Conservation (phyloP, 1,140 invertebrate species). For the Bursaphelenchus mucronatus region DNA sequence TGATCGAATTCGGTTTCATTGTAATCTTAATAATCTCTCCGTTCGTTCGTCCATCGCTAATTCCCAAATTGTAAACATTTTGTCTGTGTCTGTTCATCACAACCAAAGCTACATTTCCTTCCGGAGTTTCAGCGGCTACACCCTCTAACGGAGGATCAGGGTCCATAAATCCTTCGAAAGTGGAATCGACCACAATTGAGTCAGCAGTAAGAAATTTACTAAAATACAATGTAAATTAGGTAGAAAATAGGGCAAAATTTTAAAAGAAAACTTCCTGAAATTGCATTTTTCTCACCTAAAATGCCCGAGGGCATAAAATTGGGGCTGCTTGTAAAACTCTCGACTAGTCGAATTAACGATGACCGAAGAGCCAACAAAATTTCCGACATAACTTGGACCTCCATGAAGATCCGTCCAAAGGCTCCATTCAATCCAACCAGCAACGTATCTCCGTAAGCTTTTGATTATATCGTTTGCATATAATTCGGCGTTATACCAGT, state of each 20-base stretch:
- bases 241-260: background rate
- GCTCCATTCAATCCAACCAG: constrained; percentile 77
- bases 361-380: constrained; percentile 75
- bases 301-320: constrained; percentile 80
- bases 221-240: constrained; percentile 19
- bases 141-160: constrained; percentile 14
- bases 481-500: constrained; percentile 27
- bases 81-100: constrained; percentile 22
- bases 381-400: constrained; percentile 70
- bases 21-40: constrained; percentile 7
- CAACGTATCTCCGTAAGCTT: constrained; percentile 62
- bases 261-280: too few relatives aligned
- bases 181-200: constrained; percentile 32
- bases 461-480: constrained; percentile 37
- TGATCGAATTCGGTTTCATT: constrained; percentile 27
- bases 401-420: constrained; percentile 72
- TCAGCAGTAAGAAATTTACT: constrained; percentile 35
- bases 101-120: constrained; percentile 26
- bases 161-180: constrained; percentile 1
- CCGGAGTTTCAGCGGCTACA: constrained; percentile 24
- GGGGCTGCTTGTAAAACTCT: constrained; percentile 82
- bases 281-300: constrained; percentile 28
- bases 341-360: constrained; percentile 68
- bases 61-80: constrained; percentile 7
- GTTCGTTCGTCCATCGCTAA: constrained; percentile 12